Evolutionary conservation across 2,113 vertebrate species (phyloP), one percentile per base, ranked within the genome.

Genomic region (Coturnix japonica): DNA sequence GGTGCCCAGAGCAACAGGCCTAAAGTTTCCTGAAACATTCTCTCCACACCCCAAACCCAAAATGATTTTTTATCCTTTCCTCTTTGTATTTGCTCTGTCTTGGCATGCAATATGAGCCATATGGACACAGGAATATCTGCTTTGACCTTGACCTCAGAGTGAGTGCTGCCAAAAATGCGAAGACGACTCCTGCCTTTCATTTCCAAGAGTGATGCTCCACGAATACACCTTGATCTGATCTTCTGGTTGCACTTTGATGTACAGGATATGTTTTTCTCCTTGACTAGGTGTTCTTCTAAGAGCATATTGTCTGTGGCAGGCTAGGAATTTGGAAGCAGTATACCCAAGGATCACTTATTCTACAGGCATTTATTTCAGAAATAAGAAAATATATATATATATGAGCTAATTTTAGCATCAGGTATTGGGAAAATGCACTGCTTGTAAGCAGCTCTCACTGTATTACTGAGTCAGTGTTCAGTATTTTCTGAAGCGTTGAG

Each of bases 61-160:
- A 89, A 85, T 63, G 91, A 93, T 89, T 89, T 2, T 0, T 91
- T 84, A 89, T 87, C 47, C 51, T 33, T 89, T 91, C 84, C 67
- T 80, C 83, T 94, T 91, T 85, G 77, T 84, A 82, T 95, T 92
- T 87, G 71, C 93, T 93, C 44, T 59, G 64, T 71, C 86, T 95
- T 96, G 96, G 94, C 95, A 91, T 80, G 84, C 85, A 93, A 56
- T 92, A 67, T 87, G 82, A 82, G 81, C 91, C 96, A 96, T 96
- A 94, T 95, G 92, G 92, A 89, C 64, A 17, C 72, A 53, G 66
- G 87, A 71, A 91, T 89, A 77, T 93, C 86, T 51, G 71, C 78
- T 95, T 95, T 96, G 96, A 96, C 95, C 94, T 95, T 96, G 94
- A 94, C 94, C 95, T 96, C 71, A 56, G 84, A 76, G 14, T 28